Evolutionary conservation across 2,113 vertebrate species (phyloP).

Genomic region (Hippoglossus stenolepis): DNA sequence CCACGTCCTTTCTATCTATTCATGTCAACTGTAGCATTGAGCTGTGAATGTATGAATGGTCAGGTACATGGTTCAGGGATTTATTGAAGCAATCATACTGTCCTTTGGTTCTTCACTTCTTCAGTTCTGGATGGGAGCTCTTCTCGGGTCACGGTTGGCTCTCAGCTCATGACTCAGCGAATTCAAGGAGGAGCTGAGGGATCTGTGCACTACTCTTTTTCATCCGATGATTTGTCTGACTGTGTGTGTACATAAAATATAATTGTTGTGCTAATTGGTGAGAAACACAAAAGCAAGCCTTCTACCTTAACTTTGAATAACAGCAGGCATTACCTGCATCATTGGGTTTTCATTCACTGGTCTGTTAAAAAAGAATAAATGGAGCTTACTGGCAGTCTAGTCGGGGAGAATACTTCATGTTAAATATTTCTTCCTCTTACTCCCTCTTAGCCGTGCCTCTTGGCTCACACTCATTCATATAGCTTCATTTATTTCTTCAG

Average conservation of each 20-base stretch:
- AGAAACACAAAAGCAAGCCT: constrained; percentile 4
- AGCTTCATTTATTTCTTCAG: constrained; percentile 9
- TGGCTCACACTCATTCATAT: constrained; percentile 16
- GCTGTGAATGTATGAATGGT: neutral
- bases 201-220: constrained; percentile 17
- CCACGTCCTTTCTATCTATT: neutral
- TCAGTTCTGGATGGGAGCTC: neutral
- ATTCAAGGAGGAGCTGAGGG: constrained; percentile 7
- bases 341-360: constrained; percentile 26
- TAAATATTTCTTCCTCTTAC: constrained; percentile 25
- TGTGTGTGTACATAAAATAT: constrained; percentile 4
- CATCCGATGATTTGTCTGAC: neutral
- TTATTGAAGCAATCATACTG: constrained; percentile 8
- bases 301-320: constrained; percentile 20
- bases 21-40: neutral
- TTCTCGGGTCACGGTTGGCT: constrained; percentile 13
- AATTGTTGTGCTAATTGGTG: neutral
- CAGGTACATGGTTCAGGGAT: neutral
- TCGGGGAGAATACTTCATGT: constrained; percentile 9
- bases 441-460: constrained; percentile 8
- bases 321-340: constrained; percentile 21
- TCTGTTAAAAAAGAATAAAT: constrained; percentile 17
- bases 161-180: constrained; percentile 19
- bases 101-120: constrained; percentile 14
- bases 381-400: constrained; percentile 15